Percentiles rank a stretch among this genome's conserved stretches.
Evolutionary conservation across 2,797 vertebrate species (phyloP).

Genomic region (Parambassis ranga): DNA sequence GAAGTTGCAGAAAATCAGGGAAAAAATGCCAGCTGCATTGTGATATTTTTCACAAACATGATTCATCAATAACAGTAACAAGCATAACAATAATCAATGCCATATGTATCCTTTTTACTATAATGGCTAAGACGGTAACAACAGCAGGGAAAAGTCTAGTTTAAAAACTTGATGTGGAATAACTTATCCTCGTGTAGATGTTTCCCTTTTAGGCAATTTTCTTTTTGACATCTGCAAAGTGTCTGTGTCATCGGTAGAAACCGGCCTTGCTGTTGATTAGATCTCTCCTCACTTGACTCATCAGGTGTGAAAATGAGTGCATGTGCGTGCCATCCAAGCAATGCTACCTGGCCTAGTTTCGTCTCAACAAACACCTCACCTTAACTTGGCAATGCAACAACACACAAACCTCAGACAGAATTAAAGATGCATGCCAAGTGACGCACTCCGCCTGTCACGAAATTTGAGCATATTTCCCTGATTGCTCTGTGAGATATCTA

Average conservation of each 20-base stretch:
- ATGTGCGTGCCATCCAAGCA: not conserved
- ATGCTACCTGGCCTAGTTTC: slow-evolving; percentile 52
- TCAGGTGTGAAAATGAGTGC: slow-evolving; percentile 36
- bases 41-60: slow-evolving; percentile 36
- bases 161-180: not conserved
- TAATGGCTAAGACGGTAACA: no score
- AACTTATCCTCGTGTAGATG: not conserved
- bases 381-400: slow-evolving; percentile 23
- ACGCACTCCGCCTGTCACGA: slow-evolving; percentile 45
- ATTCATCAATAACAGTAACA: slow-evolving; percentile 30
- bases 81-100: no score
- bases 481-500: slow-evolving; percentile 62
- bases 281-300: slow-evolving; percentile 40
- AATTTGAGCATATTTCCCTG: slow-evolving; percentile 53
- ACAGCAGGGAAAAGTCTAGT: slow-evolving; percentile 1
- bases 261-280: slow-evolving; percentile 33
- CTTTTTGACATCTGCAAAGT: slow-evolving; percentile 24
- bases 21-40: slow-evolving; percentile 1
- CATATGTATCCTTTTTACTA: no score
- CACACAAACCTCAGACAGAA: slow-evolving; percentile 51
- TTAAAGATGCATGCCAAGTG: slow-evolving; percentile 56
- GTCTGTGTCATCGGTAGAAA: slow-evolving; percentile 26
- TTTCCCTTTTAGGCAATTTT: slow-evolving; percentile 1
- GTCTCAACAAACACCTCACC: slow-evolving; percentile 42
- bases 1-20: no score